These are phyloP conservation scores for Stramonita haemastoma DNA, from an alignment of 2,888 invertebrate species.

Conservation along the genomic window DNA sequence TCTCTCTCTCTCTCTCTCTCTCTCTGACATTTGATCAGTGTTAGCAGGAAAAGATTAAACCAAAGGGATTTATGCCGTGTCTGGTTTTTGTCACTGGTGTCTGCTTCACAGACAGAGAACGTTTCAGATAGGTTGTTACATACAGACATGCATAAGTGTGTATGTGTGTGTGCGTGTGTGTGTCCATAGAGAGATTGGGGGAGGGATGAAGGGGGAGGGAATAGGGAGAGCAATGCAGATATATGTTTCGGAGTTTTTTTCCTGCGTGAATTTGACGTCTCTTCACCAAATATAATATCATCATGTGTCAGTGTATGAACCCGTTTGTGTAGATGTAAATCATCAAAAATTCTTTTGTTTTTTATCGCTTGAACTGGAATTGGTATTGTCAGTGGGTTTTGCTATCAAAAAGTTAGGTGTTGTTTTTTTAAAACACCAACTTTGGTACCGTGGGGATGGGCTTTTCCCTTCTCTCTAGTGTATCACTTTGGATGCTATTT, in stretches of 20 bases:
- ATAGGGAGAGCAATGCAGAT: not conserved
- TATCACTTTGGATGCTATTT: no score
- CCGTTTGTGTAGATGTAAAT: no score
- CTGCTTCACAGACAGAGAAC: not conserved
- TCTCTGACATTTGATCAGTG: conserved; percentile 15
- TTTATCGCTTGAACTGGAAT: no score
- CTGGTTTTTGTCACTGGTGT: not conserved
- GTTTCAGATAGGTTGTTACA: not conserved
- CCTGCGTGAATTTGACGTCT: no score
- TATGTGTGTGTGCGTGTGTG: not conserved
- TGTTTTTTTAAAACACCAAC: no score
- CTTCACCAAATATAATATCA: no score
- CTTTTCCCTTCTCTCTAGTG: no score
- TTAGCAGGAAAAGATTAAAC: not conserved
- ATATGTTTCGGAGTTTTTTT: not conserved
- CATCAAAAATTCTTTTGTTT: no score
- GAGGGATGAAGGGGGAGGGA: not conserved
- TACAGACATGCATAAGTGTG: not conserved
- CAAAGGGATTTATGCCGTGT: not conserved
- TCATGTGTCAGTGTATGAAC: no score
- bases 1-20: not conserved
- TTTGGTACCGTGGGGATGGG: no score
- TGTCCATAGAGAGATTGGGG: not conserved
- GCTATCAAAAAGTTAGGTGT: no score
- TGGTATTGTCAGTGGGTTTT: no score